phyloP scores from a whole-genome alignment of 2,113 vertebrate genomes.

The Aviceda subcristata region DNA sequence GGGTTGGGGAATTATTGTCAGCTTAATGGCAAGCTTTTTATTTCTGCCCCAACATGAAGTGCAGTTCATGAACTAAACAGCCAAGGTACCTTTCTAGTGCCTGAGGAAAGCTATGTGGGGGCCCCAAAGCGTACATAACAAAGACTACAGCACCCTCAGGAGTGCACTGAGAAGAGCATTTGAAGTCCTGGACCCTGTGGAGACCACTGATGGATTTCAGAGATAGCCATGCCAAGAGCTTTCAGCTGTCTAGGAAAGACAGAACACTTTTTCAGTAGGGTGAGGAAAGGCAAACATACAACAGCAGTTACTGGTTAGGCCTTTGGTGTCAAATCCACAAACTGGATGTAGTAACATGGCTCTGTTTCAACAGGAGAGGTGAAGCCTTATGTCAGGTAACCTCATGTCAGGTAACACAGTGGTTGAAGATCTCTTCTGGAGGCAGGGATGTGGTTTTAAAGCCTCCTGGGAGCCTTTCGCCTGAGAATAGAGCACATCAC shows the following conservation, averaged over 20 bases:
- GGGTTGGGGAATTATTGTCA: not conserved
- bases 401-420: not conserved
- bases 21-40: not conserved
- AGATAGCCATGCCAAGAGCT: not conserved
- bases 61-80: not conserved
- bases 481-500: not conserved
- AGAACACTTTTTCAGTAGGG: not conserved
- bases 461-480: not conserved
- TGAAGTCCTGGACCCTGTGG: not conserved
- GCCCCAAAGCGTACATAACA: not conserved
- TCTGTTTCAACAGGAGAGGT: not conserved
- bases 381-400: not conserved
- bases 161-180: not conserved
- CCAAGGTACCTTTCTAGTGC: not conserved
- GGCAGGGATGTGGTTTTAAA: not conserved
- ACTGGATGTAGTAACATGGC: not conserved
- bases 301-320: not conserved
- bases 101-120: not conserved
- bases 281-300: not conserved
- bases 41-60: not conserved
- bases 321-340: not conserved
- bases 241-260: not conserved
- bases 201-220: not conserved
- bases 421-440: not conserved
- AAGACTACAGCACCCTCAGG: not conserved